Evolutionary conservation across 2,113 vertebrate species (phyloP).

Genomic region (Agapornis roseicollis): DNA sequence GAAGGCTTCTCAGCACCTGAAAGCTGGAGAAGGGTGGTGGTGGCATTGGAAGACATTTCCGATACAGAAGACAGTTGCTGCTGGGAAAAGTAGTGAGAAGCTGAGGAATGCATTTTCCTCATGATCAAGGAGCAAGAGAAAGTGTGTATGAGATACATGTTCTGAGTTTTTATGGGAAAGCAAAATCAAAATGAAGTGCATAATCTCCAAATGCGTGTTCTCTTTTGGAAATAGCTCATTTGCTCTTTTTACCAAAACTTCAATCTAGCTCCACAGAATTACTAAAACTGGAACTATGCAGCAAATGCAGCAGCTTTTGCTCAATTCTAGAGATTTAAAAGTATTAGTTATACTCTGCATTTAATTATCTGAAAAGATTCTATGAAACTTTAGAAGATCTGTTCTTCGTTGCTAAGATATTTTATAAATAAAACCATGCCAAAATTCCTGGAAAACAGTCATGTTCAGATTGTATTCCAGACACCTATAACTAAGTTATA

Average conservation of each 20-base stretch:
- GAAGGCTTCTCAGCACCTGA: not conserved
- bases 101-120: not conserved
- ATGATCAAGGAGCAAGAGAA: not conserved
- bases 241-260: slow-evolving; percentile 10
- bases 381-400: not conserved
- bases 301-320: slow-evolving; percentile 5
- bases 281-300: not conserved
- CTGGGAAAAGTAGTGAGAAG: not conserved
- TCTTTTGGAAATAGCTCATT: slow-evolving; percentile 2
- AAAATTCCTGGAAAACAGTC: not conserved
- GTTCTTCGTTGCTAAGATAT: not conserved
- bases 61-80: not conserved
- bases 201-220: not conserved
- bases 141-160: not conserved
- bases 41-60: not conserved
- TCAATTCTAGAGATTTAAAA: not conserved
- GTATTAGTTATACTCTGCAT: not conserved
- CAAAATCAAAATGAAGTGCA: not conserved
- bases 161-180: not conserved
- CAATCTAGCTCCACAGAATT: not conserved
- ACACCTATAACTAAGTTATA: not conserved
- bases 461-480: not conserved
- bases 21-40: not conserved
- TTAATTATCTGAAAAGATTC: not conserved
- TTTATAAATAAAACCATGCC: not conserved